phyloP scores from a whole-genome alignment of 1,140 invertebrate species.

The Plodia interpunctella region DNA sequence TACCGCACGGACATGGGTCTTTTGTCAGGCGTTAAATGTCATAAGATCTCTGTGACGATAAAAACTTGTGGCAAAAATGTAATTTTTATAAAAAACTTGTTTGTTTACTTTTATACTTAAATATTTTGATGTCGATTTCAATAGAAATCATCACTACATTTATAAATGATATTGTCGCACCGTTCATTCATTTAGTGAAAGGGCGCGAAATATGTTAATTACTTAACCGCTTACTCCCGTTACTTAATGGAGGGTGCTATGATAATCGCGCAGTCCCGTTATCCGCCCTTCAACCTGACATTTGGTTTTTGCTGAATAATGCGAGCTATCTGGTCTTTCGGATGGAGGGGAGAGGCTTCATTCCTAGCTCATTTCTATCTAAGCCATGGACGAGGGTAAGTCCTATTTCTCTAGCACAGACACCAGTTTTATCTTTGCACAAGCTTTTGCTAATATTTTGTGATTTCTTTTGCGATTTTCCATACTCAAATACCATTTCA shows the following conservation, averaged over 20 bases:
- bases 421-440: background rate
- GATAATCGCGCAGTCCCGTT: background rate
- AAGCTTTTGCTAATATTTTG: background rate
- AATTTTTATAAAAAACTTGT: no score
- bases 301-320: constrained; percentile 4
- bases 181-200: background rate
- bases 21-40: no score
- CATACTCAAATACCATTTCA: no score
- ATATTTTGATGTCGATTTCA: no score
- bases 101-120: no score
- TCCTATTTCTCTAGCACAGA: background rate
- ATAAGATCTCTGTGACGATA: no score
- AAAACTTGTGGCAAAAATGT: no score
- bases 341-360: background rate
- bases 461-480: background rate
- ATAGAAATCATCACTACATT: no score
- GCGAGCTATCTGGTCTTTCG: background rate
- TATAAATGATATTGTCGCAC: no score
- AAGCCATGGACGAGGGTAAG: constrained; percentile 1
- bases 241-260: background rate
- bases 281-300: constrained; percentile 1
- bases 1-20: no score
- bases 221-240: background rate
- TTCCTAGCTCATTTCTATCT: background rate
- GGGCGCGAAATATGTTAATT: constrained; percentile 4